Evolutionary conservation across 2,888 invertebrate species (phyloP), one percentile per base, ranked within the genome.

Genomic region (Gibbula magus): DNA sequence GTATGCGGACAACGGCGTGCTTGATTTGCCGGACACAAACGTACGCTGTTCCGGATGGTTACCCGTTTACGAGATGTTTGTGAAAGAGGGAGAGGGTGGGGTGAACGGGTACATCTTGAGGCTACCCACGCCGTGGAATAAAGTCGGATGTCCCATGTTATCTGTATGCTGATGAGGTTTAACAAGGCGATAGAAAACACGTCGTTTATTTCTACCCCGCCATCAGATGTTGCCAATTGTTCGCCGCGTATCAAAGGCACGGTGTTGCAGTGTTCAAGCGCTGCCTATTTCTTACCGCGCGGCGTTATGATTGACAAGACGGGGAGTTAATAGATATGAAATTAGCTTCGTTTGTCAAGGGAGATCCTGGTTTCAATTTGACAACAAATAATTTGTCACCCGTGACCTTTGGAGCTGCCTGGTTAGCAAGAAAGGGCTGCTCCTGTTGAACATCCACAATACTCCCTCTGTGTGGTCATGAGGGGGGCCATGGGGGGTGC

Each of bases 331-430:
- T 78, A 78, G 78, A 78, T 45, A 70, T 74, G 78, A 78, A 78
- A 78, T 78, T 78, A 78, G 78, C 78, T 78, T 78, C 78, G 78
- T 78, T 78, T 78, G 78, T 78, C 32, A 53, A n/a, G 32, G 16
- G 73, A 78, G 75, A 52, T 52, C 75, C 32, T 54, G 75, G 75
- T 75, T 75, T 54, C 75, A 35, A 75, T 52, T 25, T 35, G 54
- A 54, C 54, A 75, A 75, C 75, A 75, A 75, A 75, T 75, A 75
- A 52, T 75, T 75, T 75, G 75, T 75, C 75, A 75, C 75, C 75
- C 54, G 75, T 75, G 53, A 75, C 75, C 75, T 75, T n/a, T 54
- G n/a, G 75, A 29, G 54, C 54, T 25, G 25, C 32, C 52, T 51
- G 53, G 29, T 53, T 35, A 75, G 75, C 75, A 18, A 70, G 74